Percentiles rank a stretch among this genome's conserved stretches.
These are phyloP conservation scores for Neotoxoptera formosana DNA, from an alignment of 1,140 invertebrate genomes.

Conservation along the genomic window DNA sequence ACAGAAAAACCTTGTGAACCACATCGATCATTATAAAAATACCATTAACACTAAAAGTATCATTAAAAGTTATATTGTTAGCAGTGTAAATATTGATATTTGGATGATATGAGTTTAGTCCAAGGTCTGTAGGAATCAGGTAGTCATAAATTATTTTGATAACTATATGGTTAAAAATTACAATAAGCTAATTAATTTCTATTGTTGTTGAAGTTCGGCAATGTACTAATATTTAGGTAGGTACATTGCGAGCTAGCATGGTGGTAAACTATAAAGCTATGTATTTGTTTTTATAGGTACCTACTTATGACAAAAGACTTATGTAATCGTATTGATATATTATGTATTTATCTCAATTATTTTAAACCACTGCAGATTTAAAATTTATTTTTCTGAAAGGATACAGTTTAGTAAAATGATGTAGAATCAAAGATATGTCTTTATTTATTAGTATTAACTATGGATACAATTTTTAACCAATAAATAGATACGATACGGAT, in stretches of 20 bases:
- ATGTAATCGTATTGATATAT: too few relatives aligned
- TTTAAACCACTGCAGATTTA: too few relatives aligned
- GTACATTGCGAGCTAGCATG: background rate
- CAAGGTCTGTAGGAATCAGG: background rate
- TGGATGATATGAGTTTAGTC: background rate
- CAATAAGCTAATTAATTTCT: background rate
- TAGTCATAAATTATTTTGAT: background rate
- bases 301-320: too few relatives aligned
- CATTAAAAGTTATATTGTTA: background rate
- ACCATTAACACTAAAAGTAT: background rate
- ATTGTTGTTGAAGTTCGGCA: background rate
- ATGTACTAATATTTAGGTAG: background rate
- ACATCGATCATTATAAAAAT: background rate
- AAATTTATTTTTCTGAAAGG: too few relatives aligned
- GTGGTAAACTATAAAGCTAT: too few relatives aligned
- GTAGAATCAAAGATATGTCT: too few relatives aligned
- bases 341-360: too few relatives aligned
- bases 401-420: too few relatives aligned
- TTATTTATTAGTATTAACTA: too few relatives aligned
- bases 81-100: slow-evolving; percentile 9
- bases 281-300: too few relatives aligned
- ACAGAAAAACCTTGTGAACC: background rate
- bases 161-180: background rate
- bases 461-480: too few relatives aligned
- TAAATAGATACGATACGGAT: too few relatives aligned